Evolutionary conservation across 2,113 vertebrate species (phyloP).

Genomic region (Poeciliopsis turrubarensis): DNA sequence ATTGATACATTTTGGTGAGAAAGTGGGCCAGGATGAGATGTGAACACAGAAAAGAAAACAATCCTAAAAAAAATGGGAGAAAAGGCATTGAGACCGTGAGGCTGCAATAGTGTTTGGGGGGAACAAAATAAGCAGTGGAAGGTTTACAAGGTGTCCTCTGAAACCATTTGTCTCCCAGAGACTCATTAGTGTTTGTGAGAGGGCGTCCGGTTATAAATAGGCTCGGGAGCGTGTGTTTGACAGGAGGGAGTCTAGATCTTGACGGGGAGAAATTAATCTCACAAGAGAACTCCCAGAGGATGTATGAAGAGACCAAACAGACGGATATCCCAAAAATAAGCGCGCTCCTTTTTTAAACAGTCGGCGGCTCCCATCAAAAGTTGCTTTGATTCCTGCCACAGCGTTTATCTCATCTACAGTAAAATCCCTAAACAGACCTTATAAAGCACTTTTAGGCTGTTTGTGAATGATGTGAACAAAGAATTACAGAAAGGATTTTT

Average conservation of each 20-base stretch:
- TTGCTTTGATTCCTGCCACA: not conserved
- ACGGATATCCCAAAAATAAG: constrained; percentile 42
- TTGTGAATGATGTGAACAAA: not conserved
- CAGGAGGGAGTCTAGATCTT: constrained; percentile 57
- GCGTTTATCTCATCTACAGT: not conserved
- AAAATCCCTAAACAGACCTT: not conserved
- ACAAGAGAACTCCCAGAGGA: constrained; percentile 45
- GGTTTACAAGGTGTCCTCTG: constrained; percentile 49
- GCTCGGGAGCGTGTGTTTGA: constrained; percentile 55
- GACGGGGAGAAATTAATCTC: constrained; percentile 65
- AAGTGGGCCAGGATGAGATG: constrained; percentile 44
- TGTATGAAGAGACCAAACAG: constrained; percentile 40
- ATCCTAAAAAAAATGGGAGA: constrained; percentile 3
- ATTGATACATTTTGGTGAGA: constrained; percentile 22
- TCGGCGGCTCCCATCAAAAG: not conserved
- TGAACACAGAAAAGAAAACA: constrained; percentile 16
- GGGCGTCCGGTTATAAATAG: constrained; percentile 66
- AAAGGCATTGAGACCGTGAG: constrained; percentile 12
- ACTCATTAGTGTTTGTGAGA: constrained; percentile 65
- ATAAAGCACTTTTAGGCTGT: not conserved
- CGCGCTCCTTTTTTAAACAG: constrained; percentile 19
- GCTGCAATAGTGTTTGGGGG: constrained; percentile 25
- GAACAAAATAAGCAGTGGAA: constrained; percentile 4
- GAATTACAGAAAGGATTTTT: not conserved
- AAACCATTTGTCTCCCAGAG: constrained; percentile 64